Evolutionary conservation across 2,888 invertebrate genomes (phyloP).

Genomic region (Entomobrya multifasciata): DNA sequence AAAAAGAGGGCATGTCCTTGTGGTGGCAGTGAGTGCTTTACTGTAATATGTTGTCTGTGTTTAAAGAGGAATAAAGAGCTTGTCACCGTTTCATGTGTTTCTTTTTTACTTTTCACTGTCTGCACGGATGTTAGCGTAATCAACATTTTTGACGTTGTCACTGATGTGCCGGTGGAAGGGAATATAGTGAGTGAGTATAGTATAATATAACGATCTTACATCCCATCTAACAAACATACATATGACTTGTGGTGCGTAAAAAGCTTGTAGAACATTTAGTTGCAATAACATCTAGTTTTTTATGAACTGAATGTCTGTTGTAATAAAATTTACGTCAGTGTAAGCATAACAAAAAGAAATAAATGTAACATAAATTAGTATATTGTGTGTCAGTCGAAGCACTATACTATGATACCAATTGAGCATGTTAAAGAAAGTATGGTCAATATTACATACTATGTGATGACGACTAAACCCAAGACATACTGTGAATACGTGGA

Average conservation of each 20-base stretch:
- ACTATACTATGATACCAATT: too few species aligned
- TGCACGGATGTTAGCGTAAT: slow-evolving; percentile 3
- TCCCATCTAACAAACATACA: too few species aligned
- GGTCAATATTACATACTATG: too few species aligned
- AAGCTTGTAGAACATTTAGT: too few species aligned
- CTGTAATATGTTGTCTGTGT: neutral
- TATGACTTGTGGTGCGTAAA: too few species aligned
- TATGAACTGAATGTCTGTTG: neutral
- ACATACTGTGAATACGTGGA: neutral
- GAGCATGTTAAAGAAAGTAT: too few species aligned
- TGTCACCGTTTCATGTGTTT: neutral
- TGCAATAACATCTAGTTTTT: too few species aligned
- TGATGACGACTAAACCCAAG: too few species aligned
- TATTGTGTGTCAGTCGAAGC: too few species aligned
- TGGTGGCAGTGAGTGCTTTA: too few species aligned
- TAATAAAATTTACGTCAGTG: neutral
- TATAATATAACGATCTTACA: neutral
- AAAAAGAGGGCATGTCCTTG: neutral
- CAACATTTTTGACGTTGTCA: slow-evolving; percentile 2
- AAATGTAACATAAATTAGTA: too few species aligned
- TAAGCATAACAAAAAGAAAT: too few species aligned
- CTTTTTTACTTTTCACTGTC: slow-evolving; percentile 10
- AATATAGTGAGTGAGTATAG: neutral
- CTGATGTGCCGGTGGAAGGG: neutral
- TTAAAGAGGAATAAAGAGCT: slow-evolving; percentile 1